phyloP scores from a whole-genome alignment of 1,140 invertebrate species.

The Goniozus legneri region DNA sequence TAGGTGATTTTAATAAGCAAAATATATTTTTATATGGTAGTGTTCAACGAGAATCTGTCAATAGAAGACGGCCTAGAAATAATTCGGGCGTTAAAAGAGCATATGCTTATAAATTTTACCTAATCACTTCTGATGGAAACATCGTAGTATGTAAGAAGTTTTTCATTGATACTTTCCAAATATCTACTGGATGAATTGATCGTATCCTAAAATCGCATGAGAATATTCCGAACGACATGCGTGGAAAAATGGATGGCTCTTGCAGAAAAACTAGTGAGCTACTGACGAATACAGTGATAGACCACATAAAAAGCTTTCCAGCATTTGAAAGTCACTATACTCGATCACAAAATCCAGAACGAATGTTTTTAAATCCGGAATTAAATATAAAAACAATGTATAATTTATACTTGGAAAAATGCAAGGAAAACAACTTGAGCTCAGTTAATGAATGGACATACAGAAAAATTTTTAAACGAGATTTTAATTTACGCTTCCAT shows the following conservation, averaged over 20 bases:
- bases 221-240: slow-evolving; percentile 20
- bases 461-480: slow-evolving; percentile 23
- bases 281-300: slow-evolving; percentile 20
- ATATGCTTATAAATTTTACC: slow-evolving; percentile 19
- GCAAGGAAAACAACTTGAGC: slow-evolving; percentile 20
- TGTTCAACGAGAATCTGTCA: slow-evolving; percentile 15
- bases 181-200: slow-evolving; percentile 22
- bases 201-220: slow-evolving; percentile 18
- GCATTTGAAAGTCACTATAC: slow-evolving; percentile 27
- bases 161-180: slow-evolving; percentile 26
- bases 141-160: slow-evolving; percentile 25
- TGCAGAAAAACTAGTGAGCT: slow-evolving; percentile 23
- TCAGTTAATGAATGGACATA: slow-evolving; percentile 21
- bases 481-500: slow-evolving; percentile 27
- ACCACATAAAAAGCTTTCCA: slow-evolving; percentile 25
- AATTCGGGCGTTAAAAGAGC: slow-evolving; percentile 11
- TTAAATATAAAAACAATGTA: slow-evolving; percentile 25
- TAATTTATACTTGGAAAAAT: slow-evolving; percentile 22
- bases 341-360: slow-evolving; percentile 24
- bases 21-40: slow-evolving; percentile 16
- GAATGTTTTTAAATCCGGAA: slow-evolving; percentile 23
- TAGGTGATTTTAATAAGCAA: slow-evolving; percentile 24
- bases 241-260: slow-evolving; percentile 21
- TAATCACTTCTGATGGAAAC: slow-evolving; percentile 13
- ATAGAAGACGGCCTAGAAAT: slow-evolving; percentile 22